Evolutionary conservation across 1,140 invertebrate species (phyloP).

Genomic region (Zaprionus gabonicus): DNA sequence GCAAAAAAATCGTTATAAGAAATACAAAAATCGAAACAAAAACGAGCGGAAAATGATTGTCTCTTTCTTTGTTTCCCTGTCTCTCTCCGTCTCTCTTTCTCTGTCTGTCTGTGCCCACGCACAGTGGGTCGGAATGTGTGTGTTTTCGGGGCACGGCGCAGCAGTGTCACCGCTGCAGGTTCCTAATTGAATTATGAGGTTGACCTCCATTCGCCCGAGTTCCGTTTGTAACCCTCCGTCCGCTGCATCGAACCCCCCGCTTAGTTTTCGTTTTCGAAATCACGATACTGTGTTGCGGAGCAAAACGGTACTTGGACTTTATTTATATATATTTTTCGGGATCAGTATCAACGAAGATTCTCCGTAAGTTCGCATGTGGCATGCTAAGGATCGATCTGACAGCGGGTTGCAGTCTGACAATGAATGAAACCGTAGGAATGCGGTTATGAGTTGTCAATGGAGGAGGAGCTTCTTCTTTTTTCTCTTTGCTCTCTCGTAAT

Average conservation of each 20-base stretch:
- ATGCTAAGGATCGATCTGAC: slow-evolving; percentile 45
- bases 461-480: not conserved
- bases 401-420: slow-evolving; percentile 53
- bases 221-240: slow-evolving; percentile 28
- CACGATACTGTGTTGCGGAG: slow-evolving; percentile 64
- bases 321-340: not conserved
- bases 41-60: slow-evolving; percentile 50
- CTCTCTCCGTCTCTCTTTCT: slow-evolving; percentile 2
- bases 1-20: slow-evolving; percentile 15
- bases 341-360: not conserved
- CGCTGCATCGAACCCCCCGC: slow-evolving; percentile 3
- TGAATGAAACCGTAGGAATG: slow-evolving; percentile 74
- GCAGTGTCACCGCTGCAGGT: slow-evolving; percentile 69
- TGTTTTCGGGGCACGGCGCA: slow-evolving; percentile 44
- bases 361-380: slow-evolving; percentile 34
- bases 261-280: slow-evolving; percentile 71
- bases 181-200: slow-evolving; percentile 79
- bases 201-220: slow-evolving; percentile 70
- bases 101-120: slow-evolving; percentile 57
- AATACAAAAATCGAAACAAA: slow-evolving; percentile 32
- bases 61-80: slow-evolving; percentile 9
- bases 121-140: slow-evolving; percentile 66
- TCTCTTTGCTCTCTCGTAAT: not conserved
- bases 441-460: slow-evolving; percentile 40
- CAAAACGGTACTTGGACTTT: slow-evolving; percentile 64